These are phyloP conservation scores for Protobothrops mucrosquamatus DNA, from an alignment of 2,113 vertebrate genomes.

Conservation along the genomic window DNA sequence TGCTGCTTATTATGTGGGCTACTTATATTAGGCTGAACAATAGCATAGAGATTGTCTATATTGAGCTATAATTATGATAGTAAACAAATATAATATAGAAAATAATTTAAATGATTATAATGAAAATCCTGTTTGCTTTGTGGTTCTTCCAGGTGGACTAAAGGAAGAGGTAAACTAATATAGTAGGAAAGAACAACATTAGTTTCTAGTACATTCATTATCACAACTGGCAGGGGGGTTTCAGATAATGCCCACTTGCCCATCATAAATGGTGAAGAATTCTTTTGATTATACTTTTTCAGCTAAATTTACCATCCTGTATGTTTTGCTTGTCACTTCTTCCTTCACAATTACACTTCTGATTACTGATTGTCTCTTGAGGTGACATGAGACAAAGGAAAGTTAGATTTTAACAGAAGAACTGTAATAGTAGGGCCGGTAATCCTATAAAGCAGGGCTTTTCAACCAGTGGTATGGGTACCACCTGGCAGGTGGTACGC, in stretches of 20 bases:
- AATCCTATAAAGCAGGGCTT: neutral
- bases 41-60: slow-evolving; percentile 21
- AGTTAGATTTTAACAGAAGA: neutral
- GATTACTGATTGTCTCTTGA: neutral
- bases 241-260: slow-evolving; percentile 38
- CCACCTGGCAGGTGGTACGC: too few relatives aligned
- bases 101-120: slow-evolving; percentile 22
- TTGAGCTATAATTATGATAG: slow-evolving; percentile 29
- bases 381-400: slow-evolving; percentile 11
- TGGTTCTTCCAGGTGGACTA: slow-evolving; percentile 13
- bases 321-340: slow-evolving; percentile 15
- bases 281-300: slow-evolving; percentile 38
- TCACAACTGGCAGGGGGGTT: slow-evolving; percentile 53
- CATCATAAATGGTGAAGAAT: slow-evolving; percentile 50
- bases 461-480: too few relatives aligned
- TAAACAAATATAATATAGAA: slow-evolving; percentile 39
- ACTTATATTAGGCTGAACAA: slow-evolving; percentile 21
- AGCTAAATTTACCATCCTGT: neutral
- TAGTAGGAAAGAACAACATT: slow-evolving; percentile 31
- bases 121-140: slow-evolving; percentile 38
- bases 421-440: neutral
- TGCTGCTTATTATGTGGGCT: slow-evolving; percentile 54
- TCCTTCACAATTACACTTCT: slow-evolving; percentile 24
- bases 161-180: slow-evolving; percentile 26
- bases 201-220: slow-evolving; percentile 52